phyloP scores from a whole-genome alignment of 2,113 vertebrate species.

The Cinclus cinclus region DNA sequence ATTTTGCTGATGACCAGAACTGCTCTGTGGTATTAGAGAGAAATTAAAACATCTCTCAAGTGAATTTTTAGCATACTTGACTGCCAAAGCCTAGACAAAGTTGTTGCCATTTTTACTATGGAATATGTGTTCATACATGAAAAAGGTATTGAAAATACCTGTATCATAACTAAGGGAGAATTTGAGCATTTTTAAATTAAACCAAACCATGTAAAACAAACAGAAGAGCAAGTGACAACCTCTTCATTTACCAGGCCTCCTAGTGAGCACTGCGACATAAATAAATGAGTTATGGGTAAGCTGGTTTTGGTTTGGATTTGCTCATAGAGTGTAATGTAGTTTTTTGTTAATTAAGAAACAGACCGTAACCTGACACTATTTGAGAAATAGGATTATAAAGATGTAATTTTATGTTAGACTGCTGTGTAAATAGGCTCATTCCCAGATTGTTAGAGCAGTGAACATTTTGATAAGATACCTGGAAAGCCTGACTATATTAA shows the following conservation, averaged over 20 bases:
- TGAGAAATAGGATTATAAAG: slow-evolving; percentile 33
- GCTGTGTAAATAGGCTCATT: slow-evolving; percentile 21
- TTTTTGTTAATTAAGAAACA: slow-evolving; percentile 43
- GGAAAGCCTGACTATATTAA: background rate
- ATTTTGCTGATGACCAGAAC: background rate
- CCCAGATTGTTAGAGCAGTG: background rate
- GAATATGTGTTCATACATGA: background rate
- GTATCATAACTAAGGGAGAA: background rate
- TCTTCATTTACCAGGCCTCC: background rate
- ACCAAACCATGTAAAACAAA: background rate
- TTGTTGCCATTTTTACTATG: background rate
- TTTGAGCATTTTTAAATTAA: background rate
- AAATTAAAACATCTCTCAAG: background rate
- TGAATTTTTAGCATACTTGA: background rate
- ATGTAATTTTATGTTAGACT: slow-evolving; percentile 27
- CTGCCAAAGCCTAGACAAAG: background rate
- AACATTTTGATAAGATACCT: slow-evolving; percentile 10
- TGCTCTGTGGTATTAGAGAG: background rate
- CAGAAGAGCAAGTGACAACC: background rate
- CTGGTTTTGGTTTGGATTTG: slow-evolving; percentile 6
- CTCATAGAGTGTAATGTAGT: background rate
- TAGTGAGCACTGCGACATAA: background rate
- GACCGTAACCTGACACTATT: background rate
- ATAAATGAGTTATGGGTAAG: background rate
- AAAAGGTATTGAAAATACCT: background rate